A percentile compares a stretch with the other conserved stretches of the same genome.
These are phyloP conservation scores for Drosophila mettleri DNA, from an alignment of 2,888 invertebrate genomes.

Conservation along the genomic window DNA sequence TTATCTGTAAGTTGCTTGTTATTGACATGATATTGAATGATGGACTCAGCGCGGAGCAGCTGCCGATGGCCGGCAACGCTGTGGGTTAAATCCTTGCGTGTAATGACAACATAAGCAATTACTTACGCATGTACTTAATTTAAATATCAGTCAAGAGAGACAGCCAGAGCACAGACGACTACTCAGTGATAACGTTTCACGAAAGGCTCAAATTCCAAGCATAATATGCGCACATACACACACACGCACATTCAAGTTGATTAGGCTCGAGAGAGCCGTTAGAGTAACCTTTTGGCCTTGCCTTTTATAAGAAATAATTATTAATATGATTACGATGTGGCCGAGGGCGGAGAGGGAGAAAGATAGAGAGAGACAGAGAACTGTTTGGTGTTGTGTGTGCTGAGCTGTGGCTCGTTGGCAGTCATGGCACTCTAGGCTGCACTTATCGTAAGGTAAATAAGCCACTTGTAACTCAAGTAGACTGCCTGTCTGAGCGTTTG, in stretches of 20 bases:
- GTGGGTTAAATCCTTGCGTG: constrained; percentile 55
- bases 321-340: constrained; percentile 73
- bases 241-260: constrained; percentile 49
- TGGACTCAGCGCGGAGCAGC: constrained; percentile 20
- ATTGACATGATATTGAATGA: constrained; percentile 60
- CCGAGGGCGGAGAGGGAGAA: neutral
- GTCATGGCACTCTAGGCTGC: constrained; percentile 77
- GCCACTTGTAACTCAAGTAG: constrained; percentile 78
- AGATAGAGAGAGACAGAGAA: neutral
- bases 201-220: constrained; percentile 14
- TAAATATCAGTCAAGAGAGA: constrained; percentile 56
- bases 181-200: constrained; percentile 27
- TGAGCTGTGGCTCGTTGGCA: constrained; percentile 47
- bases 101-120: constrained; percentile 78
- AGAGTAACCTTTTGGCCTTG: constrained; percentile 50
- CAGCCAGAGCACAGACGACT: constrained; percentile 8
- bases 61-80: neutral
- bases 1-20: constrained; percentile 25
- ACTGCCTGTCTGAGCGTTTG: constrained; percentile 45
- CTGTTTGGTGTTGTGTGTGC: constrained; percentile 11
- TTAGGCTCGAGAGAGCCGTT: constrained; percentile 72
- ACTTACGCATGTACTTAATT: constrained; percentile 75
- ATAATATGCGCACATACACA: constrained; percentile 32
- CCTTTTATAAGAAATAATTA: constrained; percentile 68
- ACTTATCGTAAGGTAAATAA: constrained; percentile 80